Base-by-base conservation (phyloP, 2,797 vertebrate genomes). In the Morus bassanus region DNA sequence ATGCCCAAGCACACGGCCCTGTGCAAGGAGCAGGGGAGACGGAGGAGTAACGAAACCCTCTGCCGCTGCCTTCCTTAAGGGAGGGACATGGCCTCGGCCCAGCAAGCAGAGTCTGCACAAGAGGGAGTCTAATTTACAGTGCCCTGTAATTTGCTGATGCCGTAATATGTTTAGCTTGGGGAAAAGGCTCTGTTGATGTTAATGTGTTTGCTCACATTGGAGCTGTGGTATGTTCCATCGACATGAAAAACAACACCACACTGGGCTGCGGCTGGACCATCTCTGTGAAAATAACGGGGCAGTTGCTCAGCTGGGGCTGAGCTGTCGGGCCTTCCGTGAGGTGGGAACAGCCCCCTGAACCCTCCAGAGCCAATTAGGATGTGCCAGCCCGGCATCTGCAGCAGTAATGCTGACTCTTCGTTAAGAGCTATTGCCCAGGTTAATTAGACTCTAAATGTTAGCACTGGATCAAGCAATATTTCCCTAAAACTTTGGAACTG, bases 71-170 rank as follows among this genome's bases (percentile, higher is more conserved):
- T 65, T 95, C 53, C 75, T 81, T 48, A 25, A 41, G 81, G 86
- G 72, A 94, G 86, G 84, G 91, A 85, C 13, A 41, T n/a, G 73
- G 75, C 74, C 73, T 45, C 37, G 80, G 88, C 74, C 45, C 80
- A 53, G 83, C 56, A 21, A 78, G 68, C 78, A 87, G 61, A 73
- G 51, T 6, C 88, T 92, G 88, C 84, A 91, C 75, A 69, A 85
- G 53, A 96, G 92, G 96, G 96, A 96, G 93, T 93, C 90, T 95
- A 75, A 87, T 93, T 95, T 94, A 75, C 69, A 69, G 78, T 73
- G 87, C 87, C 92, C 85, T 96, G 87, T 88, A 97, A 96, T 96
- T 95, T 95, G 89, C 91, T 95, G 95, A 96, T 95, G 94, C 94
- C 0, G 43, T 93, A 94, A 93, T 92, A 91, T 84, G 89, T 96